Evolutionary conservation across 2,797 vertebrate species (phyloP).

Genomic region (Rhinatrema bivittatum): DNA sequence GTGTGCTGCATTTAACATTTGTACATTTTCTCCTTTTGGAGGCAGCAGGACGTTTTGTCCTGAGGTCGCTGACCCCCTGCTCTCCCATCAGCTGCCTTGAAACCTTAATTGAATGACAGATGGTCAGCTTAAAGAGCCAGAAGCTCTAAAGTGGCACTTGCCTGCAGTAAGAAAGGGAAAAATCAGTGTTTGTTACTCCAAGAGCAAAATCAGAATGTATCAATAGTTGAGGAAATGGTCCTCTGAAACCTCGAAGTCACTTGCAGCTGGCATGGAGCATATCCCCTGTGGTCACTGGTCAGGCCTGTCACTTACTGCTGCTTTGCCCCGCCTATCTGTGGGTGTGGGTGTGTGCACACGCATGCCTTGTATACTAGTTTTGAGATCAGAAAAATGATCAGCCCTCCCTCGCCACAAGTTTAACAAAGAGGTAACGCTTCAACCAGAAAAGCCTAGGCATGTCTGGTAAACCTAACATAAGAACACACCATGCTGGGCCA

Average conservation of each 20-base stretch:
- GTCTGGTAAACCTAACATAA: too few relatives aligned
- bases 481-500: too few relatives aligned
- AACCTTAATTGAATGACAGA: conserved; percentile 76
- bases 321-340: too few relatives aligned
- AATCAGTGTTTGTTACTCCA: conserved; percentile 17
- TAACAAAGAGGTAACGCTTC: too few relatives aligned
- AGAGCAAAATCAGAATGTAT: conserved; percentile 13
- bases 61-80: conserved; percentile 64
- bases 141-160: conserved; percentile 30
- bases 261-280: too few relatives aligned
- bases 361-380: too few relatives aligned
- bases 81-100: conserved; percentile 63
- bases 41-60: conserved; percentile 63
- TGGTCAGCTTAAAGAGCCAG: conserved; percentile 63
- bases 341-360: too few relatives aligned
- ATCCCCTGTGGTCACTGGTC: too few relatives aligned
- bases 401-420: too few relatives aligned
- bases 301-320: too few relatives aligned
- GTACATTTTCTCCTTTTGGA: conserved; percentile 53
- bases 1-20: conserved; percentile 63
- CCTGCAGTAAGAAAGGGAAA: conserved; percentile 15
- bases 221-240: conserved; percentile 8
- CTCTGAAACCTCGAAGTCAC: conserved; percentile 16
- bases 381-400: too few relatives aligned
- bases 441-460: too few relatives aligned